Percentiles rank a stretch among this genome's conserved stretches.
phyloP scores from a whole-genome alignment of 1,140 invertebrate genomes.

The Globodera ellingtonae region DNA sequence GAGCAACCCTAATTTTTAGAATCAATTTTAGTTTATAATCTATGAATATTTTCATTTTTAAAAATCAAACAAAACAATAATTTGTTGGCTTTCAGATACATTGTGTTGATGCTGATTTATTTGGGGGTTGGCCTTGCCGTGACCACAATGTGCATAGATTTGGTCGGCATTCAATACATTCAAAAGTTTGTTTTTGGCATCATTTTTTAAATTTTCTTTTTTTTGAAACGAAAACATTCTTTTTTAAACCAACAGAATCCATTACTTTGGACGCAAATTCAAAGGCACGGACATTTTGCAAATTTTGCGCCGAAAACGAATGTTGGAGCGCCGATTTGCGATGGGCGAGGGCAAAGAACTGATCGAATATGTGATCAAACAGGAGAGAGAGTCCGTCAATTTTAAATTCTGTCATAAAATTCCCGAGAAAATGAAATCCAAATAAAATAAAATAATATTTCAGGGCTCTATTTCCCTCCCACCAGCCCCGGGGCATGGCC shows the following conservation, averaged over 20 bases:
- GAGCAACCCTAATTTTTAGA: no score
- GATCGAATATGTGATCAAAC: constrained; percentile 53
- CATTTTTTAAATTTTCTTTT: background rate
- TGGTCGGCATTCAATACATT: constrained; percentile 59
- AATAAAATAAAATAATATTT: background rate
- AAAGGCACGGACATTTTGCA: constrained; percentile 64
- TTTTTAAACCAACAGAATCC: constrained; percentile 55
- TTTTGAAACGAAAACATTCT: background rate
- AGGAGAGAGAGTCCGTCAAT: constrained; percentile 32
- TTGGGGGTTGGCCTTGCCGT: constrained; percentile 63
- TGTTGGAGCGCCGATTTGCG: constrained; percentile 61
- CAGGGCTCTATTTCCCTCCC: constrained; percentile 16
- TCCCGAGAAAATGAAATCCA: no score
- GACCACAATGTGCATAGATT: constrained; percentile 65
- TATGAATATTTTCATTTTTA: no score
- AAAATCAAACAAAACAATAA: no score
- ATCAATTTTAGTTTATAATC: constrained; percentile 14
- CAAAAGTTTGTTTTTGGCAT: constrained; percentile 31
- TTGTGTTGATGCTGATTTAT: constrained; percentile 63
- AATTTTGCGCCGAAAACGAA: constrained; percentile 62
- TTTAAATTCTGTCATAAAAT: background rate
- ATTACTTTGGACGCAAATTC: constrained; percentile 65
- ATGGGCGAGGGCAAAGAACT: constrained; percentile 64
- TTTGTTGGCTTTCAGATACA: constrained; percentile 45
- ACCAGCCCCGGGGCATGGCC: constrained; percentile 10